These are phyloP conservation scores for Prionace glauca DNA, from an alignment of 2,797 vertebrate genomes.

Conservation along the genomic window DNA sequence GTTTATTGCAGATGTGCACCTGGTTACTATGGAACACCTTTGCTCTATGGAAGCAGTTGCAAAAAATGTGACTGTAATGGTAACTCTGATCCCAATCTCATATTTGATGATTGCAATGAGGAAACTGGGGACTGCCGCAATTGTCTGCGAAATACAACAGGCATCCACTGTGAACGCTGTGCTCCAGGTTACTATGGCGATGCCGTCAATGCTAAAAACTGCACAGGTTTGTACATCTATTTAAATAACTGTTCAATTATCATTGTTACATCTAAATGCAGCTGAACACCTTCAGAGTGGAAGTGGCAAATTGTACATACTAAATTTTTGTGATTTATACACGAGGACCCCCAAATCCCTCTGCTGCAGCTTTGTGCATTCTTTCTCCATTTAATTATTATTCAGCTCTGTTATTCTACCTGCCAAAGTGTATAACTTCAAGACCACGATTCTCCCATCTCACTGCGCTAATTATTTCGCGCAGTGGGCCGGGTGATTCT, in stretches of 20 bases:
- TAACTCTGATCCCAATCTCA: slow-evolving; percentile 91
- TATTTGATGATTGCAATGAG: slow-evolving; percentile 91
- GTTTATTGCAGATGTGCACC: slow-evolving; percentile 77
- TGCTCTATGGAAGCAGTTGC: slow-evolving; percentile 71
- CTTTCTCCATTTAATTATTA: too few species aligned
- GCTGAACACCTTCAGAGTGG: background rate
- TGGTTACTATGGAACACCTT: slow-evolving; percentile 88
- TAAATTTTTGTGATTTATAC: too few species aligned
- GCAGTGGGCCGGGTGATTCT: too few species aligned
- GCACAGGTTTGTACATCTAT: slow-evolving; percentile 64
- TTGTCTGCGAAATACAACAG: slow-evolving; percentile 78
- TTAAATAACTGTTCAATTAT: background rate
- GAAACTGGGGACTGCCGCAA: slow-evolving; percentile 81
- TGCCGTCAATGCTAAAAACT: slow-evolving; percentile 76
- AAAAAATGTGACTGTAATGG: slow-evolving; percentile 87
- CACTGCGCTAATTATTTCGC: too few species aligned
- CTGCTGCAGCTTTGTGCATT: too few species aligned
- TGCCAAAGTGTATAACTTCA: too few species aligned
- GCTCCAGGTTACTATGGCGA: slow-evolving; percentile 82
- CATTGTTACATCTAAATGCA: background rate
- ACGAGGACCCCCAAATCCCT: too few species aligned
- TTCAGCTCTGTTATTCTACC: too few species aligned
- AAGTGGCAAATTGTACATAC: too few species aligned
- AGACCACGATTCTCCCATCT: too few species aligned
- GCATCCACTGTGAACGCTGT: slow-evolving; percentile 80